Evolutionary conservation across 1,140 invertebrate genomes (phyloP), one percentile per base, ranked within the genome.

Genomic region (Sycophila sp.): DNA sequence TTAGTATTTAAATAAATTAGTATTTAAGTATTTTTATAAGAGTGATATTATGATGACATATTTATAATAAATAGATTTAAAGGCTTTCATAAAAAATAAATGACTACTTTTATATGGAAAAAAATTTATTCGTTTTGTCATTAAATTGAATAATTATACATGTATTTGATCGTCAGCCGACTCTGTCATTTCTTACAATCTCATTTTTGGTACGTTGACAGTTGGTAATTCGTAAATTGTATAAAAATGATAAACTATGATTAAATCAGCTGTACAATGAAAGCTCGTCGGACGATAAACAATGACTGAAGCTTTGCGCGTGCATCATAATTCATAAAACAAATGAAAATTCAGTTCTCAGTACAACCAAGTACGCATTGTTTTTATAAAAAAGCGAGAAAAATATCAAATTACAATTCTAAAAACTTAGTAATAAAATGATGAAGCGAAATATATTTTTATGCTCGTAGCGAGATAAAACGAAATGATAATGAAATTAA

Each of bases 61-160:
- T 49, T 47, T 56, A 40, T 47, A 69, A 58, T 47, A 7, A 32
- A 63, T 60, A 51, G 32, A 45, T 56, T 38, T 56, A 55, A 70
- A 49, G 22, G 32, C 32, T n/a, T 53, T 32, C 6, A 11, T 60
- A 64, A 45, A 36, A 69, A 70, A 65, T 63, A 70, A 70, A 70
- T 32, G 11, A 55, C n/a, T n/a, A 32, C 36, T 51, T 64, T 63
- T 70, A 28, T 65, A 51, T 65, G 62, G 53, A 59, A 71, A 71
- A 62, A 59, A 59, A 40, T 65, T 40, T 65, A 65, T 71, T 71
- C 53, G 32, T 26, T 56, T 66, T 70, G n/a, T n/a, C n/a, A n/a
- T 66, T 59, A 71, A 71, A 71, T 59, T 66, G 59, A 65, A 65
- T 71, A 59, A 59, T 70, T 70, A 62, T 26, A 70, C 40, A 63